phyloP scores from a whole-genome alignment of 2,888 invertebrate species.

The Azorinus chamasolen region DNA sequence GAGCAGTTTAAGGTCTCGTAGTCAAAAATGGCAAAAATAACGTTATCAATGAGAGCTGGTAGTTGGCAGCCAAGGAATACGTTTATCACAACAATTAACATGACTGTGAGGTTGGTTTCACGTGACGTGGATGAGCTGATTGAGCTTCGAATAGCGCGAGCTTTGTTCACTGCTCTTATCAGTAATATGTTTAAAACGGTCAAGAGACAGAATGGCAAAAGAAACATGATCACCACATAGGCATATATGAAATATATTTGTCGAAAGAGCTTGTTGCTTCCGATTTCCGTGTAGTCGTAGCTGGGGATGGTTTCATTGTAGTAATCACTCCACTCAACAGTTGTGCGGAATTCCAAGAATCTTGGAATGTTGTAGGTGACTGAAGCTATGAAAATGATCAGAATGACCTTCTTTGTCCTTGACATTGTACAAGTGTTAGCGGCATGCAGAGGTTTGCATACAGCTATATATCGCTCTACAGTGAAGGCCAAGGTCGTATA shows the following conservation, averaged over 20 bases:
- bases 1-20: constrained; percentile 66
- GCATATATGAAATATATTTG: constrained; percentile 84
- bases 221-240: constrained; percentile 83
- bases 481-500: constrained; percentile 91
- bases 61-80: constrained; percentile 96
- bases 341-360: constrained; percentile 86
- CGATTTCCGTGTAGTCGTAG: constrained; percentile 76
- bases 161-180: constrained; percentile 81
- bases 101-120: constrained; percentile 97
- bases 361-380: constrained; percentile 94
- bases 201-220: constrained; percentile 82
- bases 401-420: constrained; percentile 93
- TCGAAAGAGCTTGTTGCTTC: constrained; percentile 75
- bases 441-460: constrained; percentile 92
- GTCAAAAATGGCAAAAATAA: constrained; percentile 79
- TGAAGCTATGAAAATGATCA: constrained; percentile 93
- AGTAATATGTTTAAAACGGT: constrained; percentile 82
- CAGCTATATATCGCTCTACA: constrained; percentile 96
- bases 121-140: constrained; percentile 87
- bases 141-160: constrained; percentile 70
- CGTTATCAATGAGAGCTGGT: constrained; percentile 84
- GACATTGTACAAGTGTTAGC: constrained; percentile 96
- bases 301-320: constrained; percentile 68
- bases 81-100: constrained; percentile 97
- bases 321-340: constrained; percentile 38